These are phyloP conservation scores for Scortum barcoo DNA, from an alignment of 2,113 vertebrate genomes.

Conservation along the genomic window DNA sequence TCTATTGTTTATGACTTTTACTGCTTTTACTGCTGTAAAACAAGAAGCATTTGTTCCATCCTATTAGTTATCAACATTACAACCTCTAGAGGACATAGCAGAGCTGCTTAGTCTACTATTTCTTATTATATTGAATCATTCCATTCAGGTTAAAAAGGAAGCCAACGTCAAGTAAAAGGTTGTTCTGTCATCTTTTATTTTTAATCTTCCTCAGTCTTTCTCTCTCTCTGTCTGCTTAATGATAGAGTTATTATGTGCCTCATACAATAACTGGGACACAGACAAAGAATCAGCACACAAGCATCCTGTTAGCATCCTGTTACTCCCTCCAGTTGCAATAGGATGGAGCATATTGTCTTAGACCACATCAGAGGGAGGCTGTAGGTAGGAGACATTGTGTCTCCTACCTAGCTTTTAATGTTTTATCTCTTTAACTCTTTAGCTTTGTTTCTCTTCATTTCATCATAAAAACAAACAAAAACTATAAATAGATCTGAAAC, in stretches of 20 bases:
- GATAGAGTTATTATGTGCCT: neutral
- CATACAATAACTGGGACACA: neutral
- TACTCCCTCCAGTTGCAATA: slow-evolving; percentile 29
- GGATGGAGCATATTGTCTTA: slow-evolving; percentile 4
- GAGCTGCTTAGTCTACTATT: neutral
- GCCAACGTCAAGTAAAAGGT: neutral
- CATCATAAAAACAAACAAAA: neutral
- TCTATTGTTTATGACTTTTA: neutral
- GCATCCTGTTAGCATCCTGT: slow-evolving; percentile 16
- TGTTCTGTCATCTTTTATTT: neutral
- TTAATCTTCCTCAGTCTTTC: neutral
- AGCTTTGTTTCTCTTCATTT: neutral
- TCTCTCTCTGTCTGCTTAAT: neutral
- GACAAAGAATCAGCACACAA: slow-evolving; percentile 9
- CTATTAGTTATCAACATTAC: neutral
- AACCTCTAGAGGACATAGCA: neutral
- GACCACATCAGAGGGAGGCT: neutral
- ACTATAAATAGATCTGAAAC: neutral
- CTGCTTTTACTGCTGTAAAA: no score
- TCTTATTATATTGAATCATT: neutral
- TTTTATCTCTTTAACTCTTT: neutral
- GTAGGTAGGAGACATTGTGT: neutral
- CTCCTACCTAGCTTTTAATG: neutral
- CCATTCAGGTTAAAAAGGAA: neutral
- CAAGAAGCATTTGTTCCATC: neutral